A percentile compares a stretch with the other conserved stretches of the same genome.
Conservation (phyloP, 2,797 vertebrate genomes). For the Liasis olivaceus region DNA sequence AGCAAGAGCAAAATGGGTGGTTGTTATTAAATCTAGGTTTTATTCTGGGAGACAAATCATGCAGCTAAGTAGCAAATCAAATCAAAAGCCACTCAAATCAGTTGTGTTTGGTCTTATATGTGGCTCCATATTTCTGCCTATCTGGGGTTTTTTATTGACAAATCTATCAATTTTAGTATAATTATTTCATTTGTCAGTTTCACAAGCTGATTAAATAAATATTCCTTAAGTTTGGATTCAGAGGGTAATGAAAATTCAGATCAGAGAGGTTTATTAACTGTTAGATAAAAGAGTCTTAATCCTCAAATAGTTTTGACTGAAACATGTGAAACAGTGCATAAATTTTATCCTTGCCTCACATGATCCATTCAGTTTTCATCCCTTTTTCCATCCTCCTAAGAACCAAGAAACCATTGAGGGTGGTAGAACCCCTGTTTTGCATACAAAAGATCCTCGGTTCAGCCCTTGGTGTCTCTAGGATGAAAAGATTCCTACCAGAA, state of each 20-base stretch:
- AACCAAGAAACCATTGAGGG: neutral
- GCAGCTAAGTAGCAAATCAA: conserved; percentile 40
- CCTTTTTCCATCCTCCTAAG: neutral
- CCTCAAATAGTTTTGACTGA: neutral
- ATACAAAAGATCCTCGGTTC: neutral
- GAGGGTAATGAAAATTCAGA: neutral
- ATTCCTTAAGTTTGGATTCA: neutral
- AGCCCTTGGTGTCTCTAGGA: neutral
- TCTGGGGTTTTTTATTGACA: neutral
- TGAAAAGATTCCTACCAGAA: neutral
- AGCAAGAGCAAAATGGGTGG: conserved; percentile 35
- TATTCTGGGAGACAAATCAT: conserved; percentile 41
- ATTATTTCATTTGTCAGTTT: neutral
- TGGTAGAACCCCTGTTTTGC: neutral
- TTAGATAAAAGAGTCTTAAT: neutral
- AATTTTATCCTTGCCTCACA: too few relatives aligned
- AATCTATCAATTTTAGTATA: neutral
- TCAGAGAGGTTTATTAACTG: neutral
- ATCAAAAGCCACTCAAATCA: conserved; percentile 51
- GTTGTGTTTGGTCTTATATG: neutral
- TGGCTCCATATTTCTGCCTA: neutral
- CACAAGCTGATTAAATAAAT: neutral
- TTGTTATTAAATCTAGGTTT: conserved; percentile 56
- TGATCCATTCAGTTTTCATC: neutral
- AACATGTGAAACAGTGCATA: neutral